A percentile compares a stretch with the other conserved stretches of the same genome.
Conservation (phyloP, 2,888 invertebrate species). For the Caenorhabditis auriculariae region DNA sequence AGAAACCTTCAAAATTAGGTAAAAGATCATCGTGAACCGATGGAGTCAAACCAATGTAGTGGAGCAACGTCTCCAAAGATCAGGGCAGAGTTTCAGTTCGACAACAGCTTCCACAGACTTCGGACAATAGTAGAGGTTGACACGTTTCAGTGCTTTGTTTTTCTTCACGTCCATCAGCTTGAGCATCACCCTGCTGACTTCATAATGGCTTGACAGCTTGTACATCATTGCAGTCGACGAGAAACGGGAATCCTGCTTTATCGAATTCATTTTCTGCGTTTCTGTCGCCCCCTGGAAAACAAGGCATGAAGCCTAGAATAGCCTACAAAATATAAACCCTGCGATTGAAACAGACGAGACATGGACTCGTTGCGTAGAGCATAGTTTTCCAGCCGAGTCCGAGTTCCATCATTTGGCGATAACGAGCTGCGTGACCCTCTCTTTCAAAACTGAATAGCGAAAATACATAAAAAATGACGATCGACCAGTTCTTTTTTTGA, state of each 20-base stretch:
- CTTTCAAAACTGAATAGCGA: constrained; percentile 9
- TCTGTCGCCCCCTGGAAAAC: constrained; percentile 15
- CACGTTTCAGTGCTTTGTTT: constrained; percentile 80
- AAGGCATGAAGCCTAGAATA: constrained; percentile 71
- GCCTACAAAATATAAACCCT: constrained; percentile 72
- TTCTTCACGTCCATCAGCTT: constrained; percentile 92
- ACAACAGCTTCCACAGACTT: constrained; percentile 90
- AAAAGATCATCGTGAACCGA: no score
- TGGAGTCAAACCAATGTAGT: constrained; percentile 84
- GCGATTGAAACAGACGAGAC: constrained; percentile 78
- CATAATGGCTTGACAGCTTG: constrained; percentile 90
- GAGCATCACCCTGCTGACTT: constrained; percentile 80
- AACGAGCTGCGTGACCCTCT: constrained; percentile 23
- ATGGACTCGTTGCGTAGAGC: constrained; percentile 83
- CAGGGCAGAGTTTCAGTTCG: constrained; percentile 81
- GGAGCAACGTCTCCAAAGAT: constrained; percentile 90
- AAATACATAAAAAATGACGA: no score
- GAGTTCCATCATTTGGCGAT: constrained; percentile 22
- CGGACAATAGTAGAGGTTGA: constrained; percentile 95
- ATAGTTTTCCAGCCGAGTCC: constrained; percentile 38
- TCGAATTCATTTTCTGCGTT: constrained; percentile 35
- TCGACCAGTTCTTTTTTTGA: no score
- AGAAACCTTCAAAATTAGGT: constrained; percentile 1
- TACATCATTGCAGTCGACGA: constrained; percentile 97
- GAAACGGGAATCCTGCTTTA: constrained; percentile 83